These are phyloP conservation scores for Grus americana DNA, from an alignment of 2,113 vertebrate genomes.

Conservation along the genomic window DNA sequence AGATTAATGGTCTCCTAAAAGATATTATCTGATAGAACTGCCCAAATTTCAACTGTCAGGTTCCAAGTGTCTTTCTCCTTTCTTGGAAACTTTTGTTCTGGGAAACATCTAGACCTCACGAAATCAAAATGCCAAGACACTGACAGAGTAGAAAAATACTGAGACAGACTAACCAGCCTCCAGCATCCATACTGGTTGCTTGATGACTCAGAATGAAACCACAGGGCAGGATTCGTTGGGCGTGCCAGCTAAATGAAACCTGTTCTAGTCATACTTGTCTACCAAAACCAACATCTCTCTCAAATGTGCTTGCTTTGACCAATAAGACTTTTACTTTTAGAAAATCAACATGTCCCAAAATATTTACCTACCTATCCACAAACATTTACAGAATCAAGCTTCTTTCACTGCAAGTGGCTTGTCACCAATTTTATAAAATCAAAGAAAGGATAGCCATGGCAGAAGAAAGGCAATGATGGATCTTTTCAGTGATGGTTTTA, in stretches of 20 bases:
- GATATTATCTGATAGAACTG: background rate
- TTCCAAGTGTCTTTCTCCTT: background rate
- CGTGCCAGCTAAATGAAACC: background rate
- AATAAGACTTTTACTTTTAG: background rate
- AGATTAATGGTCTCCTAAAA: background rate
- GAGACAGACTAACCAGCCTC: background rate
- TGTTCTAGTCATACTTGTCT: background rate
- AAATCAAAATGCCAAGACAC: background rate
- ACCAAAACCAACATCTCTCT: background rate
- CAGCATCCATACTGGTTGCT: background rate
- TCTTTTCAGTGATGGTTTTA: background rate
- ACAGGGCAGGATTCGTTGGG: fast-evolving
- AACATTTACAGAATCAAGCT: background rate
- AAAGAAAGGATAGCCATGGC: background rate
- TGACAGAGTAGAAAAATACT: background rate
- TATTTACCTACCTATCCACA: background rate
- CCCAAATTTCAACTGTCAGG: background rate
- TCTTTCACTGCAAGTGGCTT: background rate
- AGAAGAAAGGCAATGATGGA: background rate
- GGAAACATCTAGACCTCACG: background rate
- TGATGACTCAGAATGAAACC: background rate
- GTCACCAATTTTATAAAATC: background rate
- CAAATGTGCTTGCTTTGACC: background rate
- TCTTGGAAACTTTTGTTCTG: background rate
- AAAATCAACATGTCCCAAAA: background rate